Evolutionary conservation across 1,140 invertebrate genomes (phyloP).

Genomic region (Zaprionus tsacasi): DNA sequence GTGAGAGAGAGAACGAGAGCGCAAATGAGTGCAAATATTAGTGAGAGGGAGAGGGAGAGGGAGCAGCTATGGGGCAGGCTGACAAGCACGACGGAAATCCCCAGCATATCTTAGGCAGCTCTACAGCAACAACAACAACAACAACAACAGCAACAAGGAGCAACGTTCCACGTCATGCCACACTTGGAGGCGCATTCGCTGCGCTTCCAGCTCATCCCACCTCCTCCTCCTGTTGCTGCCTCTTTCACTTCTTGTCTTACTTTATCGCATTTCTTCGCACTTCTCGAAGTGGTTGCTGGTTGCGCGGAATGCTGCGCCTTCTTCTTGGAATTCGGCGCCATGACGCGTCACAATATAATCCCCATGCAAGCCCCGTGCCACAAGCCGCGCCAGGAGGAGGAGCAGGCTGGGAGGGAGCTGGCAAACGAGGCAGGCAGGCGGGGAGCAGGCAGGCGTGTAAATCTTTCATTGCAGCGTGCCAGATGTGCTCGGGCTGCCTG

Average conservation of each 20-base stretch:
- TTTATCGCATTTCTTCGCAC: constrained; percentile 52
- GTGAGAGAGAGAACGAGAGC: constrained; percentile 11
- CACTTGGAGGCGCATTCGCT: constrained; percentile 24
- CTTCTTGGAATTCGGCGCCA: constrained; percentile 68
- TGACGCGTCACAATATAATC: constrained; percentile 68
- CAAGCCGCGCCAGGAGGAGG: constrained; percentile 10
- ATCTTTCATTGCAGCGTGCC: constrained; percentile 62
- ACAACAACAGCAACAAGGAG: constrained; percentile 31
- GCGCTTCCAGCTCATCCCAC: background rate
- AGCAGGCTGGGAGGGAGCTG: background rate
- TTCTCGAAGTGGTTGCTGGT: constrained; percentile 46
- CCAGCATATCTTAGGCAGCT: constrained; percentile 41
- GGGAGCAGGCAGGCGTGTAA: constrained; percentile 50
- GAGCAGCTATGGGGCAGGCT: background rate
- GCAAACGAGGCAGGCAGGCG: background rate
- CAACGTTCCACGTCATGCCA: constrained; percentile 40
- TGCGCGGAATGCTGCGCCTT: constrained; percentile 65
- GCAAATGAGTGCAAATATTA: background rate
- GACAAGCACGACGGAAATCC: constrained; percentile 38
- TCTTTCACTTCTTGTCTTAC: constrained; percentile 18
- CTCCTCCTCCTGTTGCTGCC: background rate
- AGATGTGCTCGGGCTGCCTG: constrained; percentile 49
- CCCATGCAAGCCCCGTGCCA: constrained; percentile 24
- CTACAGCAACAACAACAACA: constrained; percentile 28
- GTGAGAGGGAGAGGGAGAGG: background rate